A percentile compares a stretch with the other conserved stretches of the same genome.
These are phyloP conservation scores for Dreissena polymorpha DNA, from an alignment of 1,140 invertebrate genomes.

Conservation along the genomic window DNA sequence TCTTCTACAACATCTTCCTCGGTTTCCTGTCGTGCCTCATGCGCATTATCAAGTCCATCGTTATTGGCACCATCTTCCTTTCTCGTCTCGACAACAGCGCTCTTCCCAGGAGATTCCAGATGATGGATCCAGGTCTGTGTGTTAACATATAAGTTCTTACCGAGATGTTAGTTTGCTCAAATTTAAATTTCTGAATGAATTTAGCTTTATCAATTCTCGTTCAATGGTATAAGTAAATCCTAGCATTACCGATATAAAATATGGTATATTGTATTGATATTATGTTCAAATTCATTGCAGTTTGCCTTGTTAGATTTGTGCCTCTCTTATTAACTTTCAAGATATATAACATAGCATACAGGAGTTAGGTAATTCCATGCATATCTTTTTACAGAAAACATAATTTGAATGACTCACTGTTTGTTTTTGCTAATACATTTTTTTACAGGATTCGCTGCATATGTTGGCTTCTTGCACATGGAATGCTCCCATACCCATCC, in stretches of 20 bases:
- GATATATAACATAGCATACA: background rate
- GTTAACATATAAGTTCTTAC: constrained; percentile 27
- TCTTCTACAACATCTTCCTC: constrained; percentile 70
- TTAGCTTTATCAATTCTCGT: background rate
- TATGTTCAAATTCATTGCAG: background rate
- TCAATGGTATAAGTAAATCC: background rate
- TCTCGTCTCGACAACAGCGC: constrained; percentile 62
- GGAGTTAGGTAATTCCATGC: background rate
- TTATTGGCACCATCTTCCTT: constrained; percentile 61
- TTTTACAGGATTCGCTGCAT: constrained; percentile 63
- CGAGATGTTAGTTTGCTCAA: background rate
- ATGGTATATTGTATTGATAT: background rate
- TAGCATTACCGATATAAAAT: background rate
- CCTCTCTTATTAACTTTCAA: background rate
- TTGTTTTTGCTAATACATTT: background rate
- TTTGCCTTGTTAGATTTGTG: background rate
- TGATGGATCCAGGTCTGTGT: constrained; percentile 63
- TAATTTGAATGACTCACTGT: background rate
- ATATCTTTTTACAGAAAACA: background rate
- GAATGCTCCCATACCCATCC: constrained; percentile 64
- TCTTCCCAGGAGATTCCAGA: constrained; percentile 60
- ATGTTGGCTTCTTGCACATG: constrained; percentile 64
- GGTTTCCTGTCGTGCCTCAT: constrained; percentile 63
- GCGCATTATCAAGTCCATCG: constrained; percentile 62
- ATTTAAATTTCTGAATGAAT: background rate